Base-by-base conservation (phyloP, 2,797 vertebrate species). In the Simalia tracyae region DNA sequence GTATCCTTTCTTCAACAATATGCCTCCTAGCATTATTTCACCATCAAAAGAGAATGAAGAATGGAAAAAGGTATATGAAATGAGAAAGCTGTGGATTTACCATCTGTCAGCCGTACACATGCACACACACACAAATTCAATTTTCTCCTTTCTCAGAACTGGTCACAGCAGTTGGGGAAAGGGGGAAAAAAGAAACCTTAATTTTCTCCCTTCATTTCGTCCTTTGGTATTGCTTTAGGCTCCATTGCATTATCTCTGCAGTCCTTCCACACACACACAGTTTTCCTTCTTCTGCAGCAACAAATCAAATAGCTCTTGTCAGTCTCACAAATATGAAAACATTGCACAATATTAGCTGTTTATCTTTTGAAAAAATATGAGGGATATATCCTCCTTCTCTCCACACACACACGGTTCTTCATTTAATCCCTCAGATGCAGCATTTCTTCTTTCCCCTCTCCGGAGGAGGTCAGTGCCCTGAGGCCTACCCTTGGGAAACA, bases 271-370 rank as follows among this genome's bases (percentile, higher is more conserved):
- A 54, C 22, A 3, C 15, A 12, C 81, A 28, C 59, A 84, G 46
- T n/a, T 63, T 36, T 24, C 60, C 28, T 46, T 66, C 61, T 61
- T 60, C 68, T 86, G 46, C 76, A 72, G 22, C 26, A 63, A 61
- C 56, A 85, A 89, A 93, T 89, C 90, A 84, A 91, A 91, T 84
- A 61, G 86, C 68, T 89, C n/a, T 86, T 89, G 87, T 91, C 86
- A 86, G 42, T 54, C 57, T 86, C 87, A 54, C 42, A 86, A 86
- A 61, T 72, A n/a, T 3, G n/a, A 76, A 91, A 89, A 91, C 22
- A 61, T 89, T 31, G 15, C 72, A 91, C 46, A 31, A 36, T 85
- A 54, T 86, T 89, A 26, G 50, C 81, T 89, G 56, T 76, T 66
- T 90, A n/a, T n/a, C 66, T 87, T 57, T 90, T 64, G 17, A 84